Evolutionary conservation across 2,888 invertebrate genomes (phyloP).

Genomic region (Anaspis maculata): DNA sequence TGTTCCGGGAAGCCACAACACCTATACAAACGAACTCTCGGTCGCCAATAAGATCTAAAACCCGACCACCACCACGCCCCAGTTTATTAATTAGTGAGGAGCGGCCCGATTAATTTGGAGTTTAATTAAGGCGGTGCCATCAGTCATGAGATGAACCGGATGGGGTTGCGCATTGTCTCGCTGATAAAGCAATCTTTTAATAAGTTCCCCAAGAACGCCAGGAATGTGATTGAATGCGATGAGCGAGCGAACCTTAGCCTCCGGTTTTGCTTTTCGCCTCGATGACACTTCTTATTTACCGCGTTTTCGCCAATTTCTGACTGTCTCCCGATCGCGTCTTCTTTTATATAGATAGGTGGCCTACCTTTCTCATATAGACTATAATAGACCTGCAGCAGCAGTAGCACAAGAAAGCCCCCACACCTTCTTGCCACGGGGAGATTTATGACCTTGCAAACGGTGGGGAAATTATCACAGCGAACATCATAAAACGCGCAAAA

Average conservation of each 20-base stretch:
- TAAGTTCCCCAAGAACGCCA: constrained; percentile 31
- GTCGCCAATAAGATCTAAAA: constrained; percentile 27
- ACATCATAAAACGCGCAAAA: too few relatives aligned
- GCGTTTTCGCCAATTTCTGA: constrained; percentile 13
- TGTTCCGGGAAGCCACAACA: constrained; percentile 14
- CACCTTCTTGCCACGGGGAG: too few relatives aligned
- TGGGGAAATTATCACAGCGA: too few relatives aligned
- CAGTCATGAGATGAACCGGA: constrained; percentile 33
- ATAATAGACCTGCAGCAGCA: too few relatives aligned
- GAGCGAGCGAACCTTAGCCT: too few relatives aligned
- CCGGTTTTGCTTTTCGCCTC: constrained; percentile 11
- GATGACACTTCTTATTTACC: constrained; percentile 28
- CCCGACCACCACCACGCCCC: too few relatives aligned
- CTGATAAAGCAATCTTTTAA: constrained; percentile 40
- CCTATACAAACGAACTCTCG: constrained; percentile 14
- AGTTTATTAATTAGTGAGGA: constrained; percentile 37
- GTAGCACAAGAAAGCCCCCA: too few relatives aligned
- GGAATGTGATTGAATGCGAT: constrained; percentile 32
- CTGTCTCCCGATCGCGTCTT: too few relatives aligned
- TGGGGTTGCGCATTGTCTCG: constrained; percentile 34
- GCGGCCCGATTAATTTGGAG: constrained; percentile 34
- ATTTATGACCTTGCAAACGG: too few relatives aligned
- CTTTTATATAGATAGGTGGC: too few relatives aligned
- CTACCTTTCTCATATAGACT: too few relatives aligned
- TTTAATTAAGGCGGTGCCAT: constrained; percentile 36